phyloP scores from a whole-genome alignment of 2,113 vertebrate species.

The Thalassoma bifasciatum region DNA sequence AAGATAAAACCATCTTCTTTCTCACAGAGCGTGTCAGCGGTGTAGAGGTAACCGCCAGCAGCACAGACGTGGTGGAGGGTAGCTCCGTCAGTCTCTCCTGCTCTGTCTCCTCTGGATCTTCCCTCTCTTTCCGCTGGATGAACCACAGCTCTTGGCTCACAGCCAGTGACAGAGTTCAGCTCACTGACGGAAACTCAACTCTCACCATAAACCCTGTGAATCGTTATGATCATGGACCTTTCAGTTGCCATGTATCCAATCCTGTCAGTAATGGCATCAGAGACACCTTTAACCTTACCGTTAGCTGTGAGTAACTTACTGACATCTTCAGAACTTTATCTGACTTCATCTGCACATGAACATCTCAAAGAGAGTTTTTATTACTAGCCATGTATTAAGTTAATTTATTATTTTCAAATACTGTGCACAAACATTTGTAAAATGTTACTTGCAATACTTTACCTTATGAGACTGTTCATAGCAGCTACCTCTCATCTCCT shows the following conservation, averaged over 20 bases:
- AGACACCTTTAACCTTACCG: conserved; percentile 26
- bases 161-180: conserved; percentile 54
- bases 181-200: conserved; percentile 52
- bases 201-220: conserved; percentile 60
- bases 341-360: background rate
- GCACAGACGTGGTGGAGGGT: conserved; percentile 59
- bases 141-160: conserved; percentile 68
- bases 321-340: background rate
- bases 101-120: conserved; percentile 60
- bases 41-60: conserved; percentile 3
- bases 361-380: too few relatives aligned
- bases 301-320: conserved; percentile 66
- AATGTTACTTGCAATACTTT: too few relatives aligned
- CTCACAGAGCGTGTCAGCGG: conserved; percentile 23
- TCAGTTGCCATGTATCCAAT: conserved; percentile 46
- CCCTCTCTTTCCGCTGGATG: conserved; percentile 61
- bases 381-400: too few relatives aligned
- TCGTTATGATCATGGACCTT: conserved; percentile 59
- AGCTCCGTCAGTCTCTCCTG: conserved; percentile 65
- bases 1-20: background rate
- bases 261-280: conserved; percentile 31
- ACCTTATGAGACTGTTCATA: too few relatives aligned
- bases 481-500: too few relatives aligned
- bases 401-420: too few relatives aligned
- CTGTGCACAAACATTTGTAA: too few relatives aligned